Evolutionary conservation across 2,113 vertebrate species (phyloP).

Genomic region (Narcine bancroftii): DNA sequence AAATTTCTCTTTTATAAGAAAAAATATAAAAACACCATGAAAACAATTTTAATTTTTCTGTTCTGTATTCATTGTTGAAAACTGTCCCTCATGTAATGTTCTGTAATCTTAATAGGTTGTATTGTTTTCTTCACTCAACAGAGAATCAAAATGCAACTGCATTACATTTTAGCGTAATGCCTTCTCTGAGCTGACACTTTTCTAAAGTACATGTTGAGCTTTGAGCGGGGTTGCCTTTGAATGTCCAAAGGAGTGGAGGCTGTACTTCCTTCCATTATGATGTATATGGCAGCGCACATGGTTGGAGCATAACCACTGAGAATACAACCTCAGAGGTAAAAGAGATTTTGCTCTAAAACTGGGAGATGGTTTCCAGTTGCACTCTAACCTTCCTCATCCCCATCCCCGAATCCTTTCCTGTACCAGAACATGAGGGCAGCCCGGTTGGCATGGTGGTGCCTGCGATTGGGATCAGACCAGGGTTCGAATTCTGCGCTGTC

Average conservation of each 20-base stretch:
- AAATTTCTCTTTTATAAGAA: neutral
- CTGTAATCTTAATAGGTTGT: slow-evolving; percentile 53
- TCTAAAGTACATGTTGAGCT: slow-evolving; percentile 48
- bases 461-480: too few species aligned
- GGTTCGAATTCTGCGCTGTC: too few species aligned
- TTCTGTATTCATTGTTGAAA: neutral
- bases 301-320: slow-evolving; percentile 49
- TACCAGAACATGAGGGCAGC: too few species aligned
- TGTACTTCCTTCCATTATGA: slow-evolving; percentile 52
- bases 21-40: neutral
- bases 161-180: slow-evolving; percentile 52
- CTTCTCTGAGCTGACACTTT: slow-evolving; percentile 41
- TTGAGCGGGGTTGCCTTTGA: slow-evolving; percentile 55
- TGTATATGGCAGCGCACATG: slow-evolving; percentile 48
- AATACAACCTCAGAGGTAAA: slow-evolving; percentile 50
- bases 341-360: slow-evolving; percentile 54
- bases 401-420: slow-evolving; percentile 51
- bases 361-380: slow-evolving; percentile 68
- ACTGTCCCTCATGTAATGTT: neutral
- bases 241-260: slow-evolving; percentile 70
- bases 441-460: too few species aligned
- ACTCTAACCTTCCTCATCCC: slow-evolving; percentile 71
- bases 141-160: slow-evolving; percentile 65
- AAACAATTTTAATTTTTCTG: neutral
- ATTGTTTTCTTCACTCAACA: slow-evolving; percentile 41